phyloP scores from a whole-genome alignment of 2,113 vertebrate species.

The Phyllopteryx taeniolatus region DNA sequence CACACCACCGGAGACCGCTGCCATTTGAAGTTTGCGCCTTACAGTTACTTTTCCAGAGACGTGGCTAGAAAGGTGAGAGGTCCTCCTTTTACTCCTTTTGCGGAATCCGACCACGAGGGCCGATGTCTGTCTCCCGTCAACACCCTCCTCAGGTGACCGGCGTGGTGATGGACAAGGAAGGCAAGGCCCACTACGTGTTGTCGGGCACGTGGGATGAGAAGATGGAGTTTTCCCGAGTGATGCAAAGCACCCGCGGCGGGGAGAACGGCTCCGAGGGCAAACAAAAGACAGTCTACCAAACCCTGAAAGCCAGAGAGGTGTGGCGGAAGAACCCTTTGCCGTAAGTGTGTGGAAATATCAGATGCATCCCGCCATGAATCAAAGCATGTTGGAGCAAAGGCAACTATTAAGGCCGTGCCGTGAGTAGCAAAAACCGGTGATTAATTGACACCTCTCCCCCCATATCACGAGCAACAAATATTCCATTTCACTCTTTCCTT shows the following conservation, averaged over 20 bases:
- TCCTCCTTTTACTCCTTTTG: background rate
- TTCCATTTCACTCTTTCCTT: too few relatives aligned
- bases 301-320: slow-evolving; percentile 81
- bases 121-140: background rate
- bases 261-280: slow-evolving; percentile 85
- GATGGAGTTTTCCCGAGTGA: slow-evolving; percentile 91
- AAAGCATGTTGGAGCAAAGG: background rate
- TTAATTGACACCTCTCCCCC: too few relatives aligned
- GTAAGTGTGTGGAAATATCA: slow-evolving; percentile 72
- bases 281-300: slow-evolving; percentile 80
- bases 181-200: slow-evolving; percentile 87
- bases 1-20: slow-evolving; percentile 92
- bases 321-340: slow-evolving; percentile 89
- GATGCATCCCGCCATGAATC: background rate
- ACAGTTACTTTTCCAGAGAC: slow-evolving; percentile 96
- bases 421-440: too few relatives aligned
- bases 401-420: too few relatives aligned
- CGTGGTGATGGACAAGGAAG: slow-evolving; percentile 85
- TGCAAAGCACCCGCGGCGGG: slow-evolving; percentile 65
- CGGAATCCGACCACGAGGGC: background rate
- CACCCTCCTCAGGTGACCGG: slow-evolving; percentile 83
- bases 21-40: slow-evolving; percentile 94
- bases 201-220: slow-evolving; percentile 97
- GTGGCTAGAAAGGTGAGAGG: slow-evolving; percentile 87
- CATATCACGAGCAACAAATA: too few relatives aligned